Evolutionary conservation across 2,888 invertebrate species (phyloP).

Genomic region (Ormyrus labotus): DNA sequence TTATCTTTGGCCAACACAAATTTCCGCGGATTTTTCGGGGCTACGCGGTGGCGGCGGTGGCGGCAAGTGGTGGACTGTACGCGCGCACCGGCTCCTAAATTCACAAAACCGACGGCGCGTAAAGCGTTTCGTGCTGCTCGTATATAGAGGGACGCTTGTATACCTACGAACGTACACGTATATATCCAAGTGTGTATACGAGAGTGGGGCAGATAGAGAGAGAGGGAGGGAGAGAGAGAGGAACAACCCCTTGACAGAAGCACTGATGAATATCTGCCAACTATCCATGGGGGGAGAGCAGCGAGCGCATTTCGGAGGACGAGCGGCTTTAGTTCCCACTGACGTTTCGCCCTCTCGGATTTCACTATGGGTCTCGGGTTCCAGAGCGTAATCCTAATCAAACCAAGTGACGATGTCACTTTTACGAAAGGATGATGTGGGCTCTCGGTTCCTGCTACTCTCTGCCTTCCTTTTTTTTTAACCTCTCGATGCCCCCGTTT

Average conservation of each 20-base stretch:
- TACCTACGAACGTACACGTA: neutral
- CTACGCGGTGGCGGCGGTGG: conserved; percentile 27
- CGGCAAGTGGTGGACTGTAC: conserved; percentile 15
- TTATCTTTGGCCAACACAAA: conserved; percentile 60
- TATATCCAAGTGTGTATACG: neutral
- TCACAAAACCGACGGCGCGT: conserved; percentile 62
- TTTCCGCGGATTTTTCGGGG: conserved; percentile 60
- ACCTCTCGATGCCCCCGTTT: neutral
- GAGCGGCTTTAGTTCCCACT: conserved; percentile 37
- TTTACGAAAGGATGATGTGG: conserved; percentile 38
- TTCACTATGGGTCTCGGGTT: conserved; percentile 38
- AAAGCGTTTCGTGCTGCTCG: conserved; percentile 58
- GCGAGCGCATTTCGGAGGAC: conserved; percentile 35
- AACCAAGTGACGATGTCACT: conserved; percentile 56
- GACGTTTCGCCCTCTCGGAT: conserved; percentile 47
- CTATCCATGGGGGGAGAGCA: conserved; percentile 50
- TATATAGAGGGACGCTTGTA: neutral
- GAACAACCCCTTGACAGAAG: conserved; percentile 64
- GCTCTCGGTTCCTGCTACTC: neutral
- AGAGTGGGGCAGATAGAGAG: neutral
- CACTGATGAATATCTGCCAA: conserved; percentile 64
- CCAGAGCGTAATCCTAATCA: conserved; percentile 53
- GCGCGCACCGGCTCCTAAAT: conserved; percentile 60
- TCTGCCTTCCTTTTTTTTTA: neutral
- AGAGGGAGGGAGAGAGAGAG: conserved; percentile 37